Evolutionary conservation across 2,888 invertebrate species (phyloP).

Genomic region (Brachyptera putata): DNA sequence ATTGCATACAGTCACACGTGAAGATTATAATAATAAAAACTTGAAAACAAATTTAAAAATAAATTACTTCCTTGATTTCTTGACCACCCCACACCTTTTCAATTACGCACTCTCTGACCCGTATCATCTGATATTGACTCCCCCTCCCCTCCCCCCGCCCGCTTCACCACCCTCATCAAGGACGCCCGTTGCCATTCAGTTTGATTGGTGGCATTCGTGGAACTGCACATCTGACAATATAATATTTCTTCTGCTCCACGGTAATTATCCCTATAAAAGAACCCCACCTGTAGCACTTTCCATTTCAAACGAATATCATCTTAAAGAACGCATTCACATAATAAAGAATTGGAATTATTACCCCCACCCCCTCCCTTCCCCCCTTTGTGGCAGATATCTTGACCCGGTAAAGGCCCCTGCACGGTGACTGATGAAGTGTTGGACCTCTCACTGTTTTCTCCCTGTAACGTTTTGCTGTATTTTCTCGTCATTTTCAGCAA

Average conservation of each 20-base stretch:
- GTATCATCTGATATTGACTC: too few relatives aligned
- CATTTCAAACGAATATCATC: slow-evolving; percentile 10
- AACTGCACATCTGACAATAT: background rate
- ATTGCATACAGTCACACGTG: too few relatives aligned
- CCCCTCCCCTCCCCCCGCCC: too few relatives aligned
- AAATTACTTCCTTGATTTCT: too few relatives aligned
- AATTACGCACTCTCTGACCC: too few relatives aligned
- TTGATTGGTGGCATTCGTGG: slow-evolving; percentile 5
- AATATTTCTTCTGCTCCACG: background rate
- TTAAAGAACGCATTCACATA: background rate
- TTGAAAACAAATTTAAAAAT: too few relatives aligned
- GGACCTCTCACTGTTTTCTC: slow-evolving; percentile 15
- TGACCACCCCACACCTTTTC: too few relatives aligned
- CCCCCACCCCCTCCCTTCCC: background rate
- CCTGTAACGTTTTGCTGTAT: too few relatives aligned
- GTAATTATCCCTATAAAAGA: slow-evolving; percentile 13
- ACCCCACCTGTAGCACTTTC: slow-evolving; percentile 18
- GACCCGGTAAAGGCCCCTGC: background rate
- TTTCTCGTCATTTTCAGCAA: background rate
- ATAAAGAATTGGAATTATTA: slow-evolving; percentile 6
- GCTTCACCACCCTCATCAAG: too few relatives aligned
- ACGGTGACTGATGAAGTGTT: slow-evolving; percentile 6
- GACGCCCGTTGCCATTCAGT: too few relatives aligned
- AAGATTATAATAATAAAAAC: too few relatives aligned
- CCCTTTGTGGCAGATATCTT: too few relatives aligned